Conservation (phyloP, 2,797 vertebrate species). For the Poeciliopsis infans region DNA sequence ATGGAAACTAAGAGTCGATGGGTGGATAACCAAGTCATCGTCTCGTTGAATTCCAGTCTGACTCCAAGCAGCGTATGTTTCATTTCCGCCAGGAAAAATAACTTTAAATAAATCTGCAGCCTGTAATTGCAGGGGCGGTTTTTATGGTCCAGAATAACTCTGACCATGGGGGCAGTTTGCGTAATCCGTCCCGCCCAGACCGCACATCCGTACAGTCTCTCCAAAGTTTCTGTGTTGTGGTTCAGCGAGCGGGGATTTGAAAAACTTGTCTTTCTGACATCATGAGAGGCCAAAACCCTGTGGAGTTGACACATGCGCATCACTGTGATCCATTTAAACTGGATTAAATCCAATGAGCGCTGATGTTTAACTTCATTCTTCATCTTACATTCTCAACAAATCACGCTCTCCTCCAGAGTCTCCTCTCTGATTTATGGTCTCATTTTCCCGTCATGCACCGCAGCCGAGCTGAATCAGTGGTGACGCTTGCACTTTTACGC, state of each 20-base stretch:
- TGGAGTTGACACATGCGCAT: slow-evolving; percentile 59
- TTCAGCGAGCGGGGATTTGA: slow-evolving; percentile 28
- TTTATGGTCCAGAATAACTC: not conserved
- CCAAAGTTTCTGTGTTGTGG: slow-evolving; percentile 17
- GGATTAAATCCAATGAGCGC: not conserved
- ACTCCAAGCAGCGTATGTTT: slow-evolving; percentile 2
- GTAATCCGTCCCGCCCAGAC: slow-evolving; percentile 14
- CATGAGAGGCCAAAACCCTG: slow-evolving; percentile 58
- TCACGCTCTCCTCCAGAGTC: slow-evolving; percentile 35
- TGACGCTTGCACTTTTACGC: slow-evolving; percentile 63
- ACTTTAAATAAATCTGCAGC: slow-evolving; percentile 3
- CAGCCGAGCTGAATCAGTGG: slow-evolving; percentile 61
- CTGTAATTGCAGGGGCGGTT: not conserved
- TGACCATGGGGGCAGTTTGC: slow-evolving; percentile 1
- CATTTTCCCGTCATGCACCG: slow-evolving; percentile 53
- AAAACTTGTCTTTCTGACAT: slow-evolving; percentile 66
- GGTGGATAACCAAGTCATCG: not conserved
- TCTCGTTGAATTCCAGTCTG: not conserved
- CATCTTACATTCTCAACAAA: slow-evolving; percentile 38
- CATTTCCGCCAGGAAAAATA: slow-evolving; percentile 1
- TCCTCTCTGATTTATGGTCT: slow-evolving; percentile 55
- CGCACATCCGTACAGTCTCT: slow-evolving; percentile 13
- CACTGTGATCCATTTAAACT: not conserved
- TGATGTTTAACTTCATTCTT: slow-evolving; percentile 11
- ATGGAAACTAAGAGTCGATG: too few species aligned